Evolutionary conservation across 2,888 invertebrate genomes (phyloP), one percentile per base, ranked within the genome.

Genomic region (Drosophila putrida): DNA sequence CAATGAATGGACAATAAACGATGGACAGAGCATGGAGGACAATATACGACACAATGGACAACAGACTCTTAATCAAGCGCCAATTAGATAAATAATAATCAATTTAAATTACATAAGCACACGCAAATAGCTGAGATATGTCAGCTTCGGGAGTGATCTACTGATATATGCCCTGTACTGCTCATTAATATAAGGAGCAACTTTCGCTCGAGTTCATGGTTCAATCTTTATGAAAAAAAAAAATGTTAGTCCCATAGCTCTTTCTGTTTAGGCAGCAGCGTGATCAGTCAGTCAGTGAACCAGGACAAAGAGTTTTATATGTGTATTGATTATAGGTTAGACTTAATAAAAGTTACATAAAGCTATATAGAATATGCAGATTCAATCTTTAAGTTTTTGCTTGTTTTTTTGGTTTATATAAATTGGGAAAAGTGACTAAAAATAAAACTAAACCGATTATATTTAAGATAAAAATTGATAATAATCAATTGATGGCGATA

Each of bases 51-150:
- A 33, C 35, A 33, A 25, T n/a, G 35, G 20, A 36, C 20, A 25
- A 31, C 31, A 31, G n/a, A 28, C 35, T 15, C 10, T 27, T 27
- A 53, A 53, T 54, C 47, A 53, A 39, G 46, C 53, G 59, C 8
- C 47, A 53, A 49, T 54, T 53, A 43, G 27, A 46, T 49, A 41
- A 41, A 60, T 54, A 25, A 51, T 38, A 50, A 31, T 50, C 28
- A 59, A 58, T 38, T 41, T 51, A 11, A 51, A 28, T 46, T 43
- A 49, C 35, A 43, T 46, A 38, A 57, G 57, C 15, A 57, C 25
- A 25, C 10, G 41, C 15, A 55, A 63, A 15, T 31, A 38, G n/a
- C 9, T 36, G 1, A 49, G 2, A 6, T 15, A 11, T 8, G 6
- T 25, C 10, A n/a, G n/a, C n/a, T n/a, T 2, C 6, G 11, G 4